Evolutionary conservation across 2,888 invertebrate species (phyloP).

Genomic region (Drepanosiphum platanoidis): DNA sequence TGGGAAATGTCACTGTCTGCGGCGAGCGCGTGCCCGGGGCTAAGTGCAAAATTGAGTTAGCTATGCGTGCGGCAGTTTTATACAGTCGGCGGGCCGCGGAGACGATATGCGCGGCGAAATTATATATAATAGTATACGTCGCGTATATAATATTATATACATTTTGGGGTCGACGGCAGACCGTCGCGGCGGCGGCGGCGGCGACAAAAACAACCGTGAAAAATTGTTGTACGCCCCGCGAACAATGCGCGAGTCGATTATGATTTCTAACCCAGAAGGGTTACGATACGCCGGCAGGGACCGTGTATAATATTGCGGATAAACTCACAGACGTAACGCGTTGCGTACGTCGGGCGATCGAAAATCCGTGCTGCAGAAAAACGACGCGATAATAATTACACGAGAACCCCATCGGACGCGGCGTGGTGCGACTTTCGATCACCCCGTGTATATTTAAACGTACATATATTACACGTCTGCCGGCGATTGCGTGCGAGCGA

Average conservation of each 20-base stretch:
- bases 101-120: conserved; percentile 23
- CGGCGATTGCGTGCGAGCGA: too few relatives aligned
- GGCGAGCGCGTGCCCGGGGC: conserved; percentile 40
- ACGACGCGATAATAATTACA: too few relatives aligned
- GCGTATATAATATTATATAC: too few relatives aligned
- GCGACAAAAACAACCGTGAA: conserved; percentile 54
- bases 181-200: not conserved
- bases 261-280: conserved; percentile 20
- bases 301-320: conserved; percentile 39
- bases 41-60: conserved; percentile 62
- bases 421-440: too few relatives aligned
- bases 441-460: too few relatives aligned
- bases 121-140: too few relatives aligned
- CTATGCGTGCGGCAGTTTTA: conserved; percentile 13
- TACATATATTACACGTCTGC: too few relatives aligned
- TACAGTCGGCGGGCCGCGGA: conserved; percentile 19
- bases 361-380: too few relatives aligned
- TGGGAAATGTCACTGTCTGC: conserved; percentile 51
- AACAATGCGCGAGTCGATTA: conserved; percentile 18
- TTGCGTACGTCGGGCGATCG: too few relatives aligned
- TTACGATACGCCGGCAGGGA: not conserved
- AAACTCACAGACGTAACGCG: not conserved
- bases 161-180: conserved; percentile 38
- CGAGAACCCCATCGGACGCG: too few relatives aligned
- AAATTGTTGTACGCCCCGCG: conserved; percentile 34